Percentiles rank a stretch among this genome's conserved stretches.
Conservation (phyloP, 2,797 vertebrate genomes). For the Lateolabrax maculatus region DNA sequence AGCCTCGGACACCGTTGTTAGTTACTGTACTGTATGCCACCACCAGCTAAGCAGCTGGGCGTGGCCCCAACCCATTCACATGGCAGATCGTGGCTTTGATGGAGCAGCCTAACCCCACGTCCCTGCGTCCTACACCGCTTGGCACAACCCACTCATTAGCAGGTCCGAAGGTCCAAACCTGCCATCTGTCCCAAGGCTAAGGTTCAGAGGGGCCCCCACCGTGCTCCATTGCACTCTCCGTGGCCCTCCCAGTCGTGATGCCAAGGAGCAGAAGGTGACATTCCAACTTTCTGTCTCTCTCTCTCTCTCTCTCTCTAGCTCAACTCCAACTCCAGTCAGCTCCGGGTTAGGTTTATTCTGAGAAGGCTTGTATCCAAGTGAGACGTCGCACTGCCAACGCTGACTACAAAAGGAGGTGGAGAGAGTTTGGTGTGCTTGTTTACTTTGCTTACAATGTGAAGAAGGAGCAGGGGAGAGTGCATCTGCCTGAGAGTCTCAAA, state of each 20-base stretch:
- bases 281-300: conserved; percentile 67
- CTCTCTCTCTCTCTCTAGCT: conserved; percentile 21
- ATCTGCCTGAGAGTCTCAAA: conserved; percentile 54
- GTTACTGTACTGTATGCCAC: conserved; percentile 10
- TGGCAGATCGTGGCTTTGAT: conserved; percentile 54
- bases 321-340: conserved; percentile 44
- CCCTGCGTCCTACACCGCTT: conserved; percentile 74
- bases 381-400: conserved; percentile 12
- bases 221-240: conserved; percentile 49
- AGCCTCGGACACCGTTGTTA: conserved; percentile 1
- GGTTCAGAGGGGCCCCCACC: conserved; percentile 63
- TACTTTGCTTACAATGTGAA: conserved; percentile 70
- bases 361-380: conserved; percentile 47
- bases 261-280: conserved; percentile 78
- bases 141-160: conserved; percentile 79
- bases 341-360: conserved; percentile 54
- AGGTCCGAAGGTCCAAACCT: conserved; percentile 65
- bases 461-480: conserved; percentile 55
- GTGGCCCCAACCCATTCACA: conserved; percentile 53
- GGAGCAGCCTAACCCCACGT: conserved; percentile 69
- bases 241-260: conserved; percentile 48
- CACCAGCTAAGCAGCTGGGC: conserved; percentile 53
- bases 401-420: conserved; percentile 52
- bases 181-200: conserved; percentile 80
- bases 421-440: conserved; percentile 60